Percentiles rank a stretch among this genome's conserved stretches.
Conservation (phyloP, 2,888 invertebrate species). For the Phrixothrix hirtus region DNA sequence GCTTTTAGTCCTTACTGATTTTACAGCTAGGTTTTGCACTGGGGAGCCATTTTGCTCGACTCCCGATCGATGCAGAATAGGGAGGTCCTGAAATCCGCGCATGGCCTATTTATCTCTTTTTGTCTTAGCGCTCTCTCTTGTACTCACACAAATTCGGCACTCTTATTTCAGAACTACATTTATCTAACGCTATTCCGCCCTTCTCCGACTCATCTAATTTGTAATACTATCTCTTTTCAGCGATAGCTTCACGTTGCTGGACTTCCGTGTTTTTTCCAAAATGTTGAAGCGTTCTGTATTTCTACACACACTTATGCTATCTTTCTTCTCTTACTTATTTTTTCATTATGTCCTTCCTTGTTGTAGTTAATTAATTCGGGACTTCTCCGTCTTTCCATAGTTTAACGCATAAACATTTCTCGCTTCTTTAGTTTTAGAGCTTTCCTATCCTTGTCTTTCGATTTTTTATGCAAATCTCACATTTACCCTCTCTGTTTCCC, state of each 20-base stretch:
- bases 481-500: constrained; percentile 44
- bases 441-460: constrained; percentile 15
- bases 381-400: constrained; percentile 12
- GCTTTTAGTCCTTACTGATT: constrained; percentile 52
- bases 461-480: constrained; percentile 45
- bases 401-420: constrained; percentile 9
- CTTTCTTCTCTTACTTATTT: constrained; percentile 21
- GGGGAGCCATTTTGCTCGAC: constrained; percentile 57
- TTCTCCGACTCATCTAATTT: constrained; percentile 32
- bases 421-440: constrained; percentile 13
- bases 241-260: constrained; percentile 22
- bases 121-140: constrained; percentile 56
- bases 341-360: constrained; percentile 31
- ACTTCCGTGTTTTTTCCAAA: constrained; percentile 22
- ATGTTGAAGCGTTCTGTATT: constrained; percentile 12
- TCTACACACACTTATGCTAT: constrained; percentile 11
- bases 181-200: constrained; percentile 32
- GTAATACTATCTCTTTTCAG: constrained; percentile 31
- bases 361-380: constrained; percentile 25
- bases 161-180: constrained; percentile 38
- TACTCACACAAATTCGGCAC: constrained; percentile 46
- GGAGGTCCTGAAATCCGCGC: constrained; percentile 55
- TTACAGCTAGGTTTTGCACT: constrained; percentile 55
- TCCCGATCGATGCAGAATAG: constrained; percentile 56
- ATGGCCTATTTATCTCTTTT: constrained; percentile 58